Conservation (phyloP, 2,888 invertebrate genomes). For the Drosophila diplacantha region DNA sequence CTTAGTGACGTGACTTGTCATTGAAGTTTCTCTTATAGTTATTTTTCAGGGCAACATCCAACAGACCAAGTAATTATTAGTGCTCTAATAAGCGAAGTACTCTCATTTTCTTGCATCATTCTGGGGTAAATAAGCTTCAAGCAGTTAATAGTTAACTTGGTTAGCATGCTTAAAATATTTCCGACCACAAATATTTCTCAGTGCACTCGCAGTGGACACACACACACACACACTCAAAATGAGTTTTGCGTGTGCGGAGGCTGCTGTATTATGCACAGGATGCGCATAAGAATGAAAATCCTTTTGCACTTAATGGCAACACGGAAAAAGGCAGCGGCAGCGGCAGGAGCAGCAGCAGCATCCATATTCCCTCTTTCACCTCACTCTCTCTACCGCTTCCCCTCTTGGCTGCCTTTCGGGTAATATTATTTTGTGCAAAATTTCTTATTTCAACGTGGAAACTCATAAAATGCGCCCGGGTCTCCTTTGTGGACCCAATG, state of each 20-base stretch:
- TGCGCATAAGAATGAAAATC: conserved; percentile 74
- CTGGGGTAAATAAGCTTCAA: not conserved
- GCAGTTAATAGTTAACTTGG: not conserved
- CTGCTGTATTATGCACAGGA: conserved; percentile 72
- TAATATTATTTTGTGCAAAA: conserved; percentile 66
- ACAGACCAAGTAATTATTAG: not conserved
- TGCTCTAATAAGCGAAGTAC: no score
- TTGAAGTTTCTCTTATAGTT: not conserved
- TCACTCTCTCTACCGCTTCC: no score
- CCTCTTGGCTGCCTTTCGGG: conserved; percentile 1
- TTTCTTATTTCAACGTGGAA: conserved; percentile 65
- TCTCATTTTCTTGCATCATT: not conserved
- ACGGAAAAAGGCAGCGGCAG: conserved; percentile 49
- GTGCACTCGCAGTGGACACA: conserved; percentile 4
- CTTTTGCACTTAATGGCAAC: conserved; percentile 74
- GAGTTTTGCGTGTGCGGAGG: conserved; percentile 70
- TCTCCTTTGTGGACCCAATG: conserved; percentile 60
- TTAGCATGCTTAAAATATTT: not conserved
- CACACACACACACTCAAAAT: conserved; percentile 38
- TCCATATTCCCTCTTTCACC: conserved; percentile 18
- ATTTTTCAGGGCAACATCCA: not conserved
- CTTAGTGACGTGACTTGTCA: no score
- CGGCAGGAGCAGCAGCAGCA: conserved; percentile 21
- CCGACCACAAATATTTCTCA: not conserved
- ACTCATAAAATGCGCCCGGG: conserved; percentile 66